phyloP scores from a whole-genome alignment of 2,797 vertebrate species.

The Amniataba percoides region DNA sequence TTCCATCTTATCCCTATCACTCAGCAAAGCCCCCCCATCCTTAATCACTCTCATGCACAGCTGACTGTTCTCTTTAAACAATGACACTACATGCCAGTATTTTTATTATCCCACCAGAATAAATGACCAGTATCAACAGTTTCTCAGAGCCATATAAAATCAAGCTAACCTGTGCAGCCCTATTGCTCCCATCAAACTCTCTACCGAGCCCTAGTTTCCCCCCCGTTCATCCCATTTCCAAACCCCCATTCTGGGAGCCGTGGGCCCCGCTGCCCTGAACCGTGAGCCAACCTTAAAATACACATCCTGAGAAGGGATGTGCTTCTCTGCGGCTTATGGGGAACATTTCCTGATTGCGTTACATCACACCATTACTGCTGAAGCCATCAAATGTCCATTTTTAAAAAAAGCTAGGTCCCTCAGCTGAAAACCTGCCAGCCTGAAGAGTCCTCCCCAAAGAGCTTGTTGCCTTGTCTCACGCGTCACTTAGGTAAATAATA shows the following conservation, averaged over 20 bases:
- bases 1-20: slow-evolving; percentile 17
- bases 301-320: slow-evolving; percentile 68
- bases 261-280: slow-evolving; percentile 44
- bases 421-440: slow-evolving; percentile 44
- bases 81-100: neutral
- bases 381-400: slow-evolving; percentile 54
- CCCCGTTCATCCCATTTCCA: slow-evolving; percentile 62
- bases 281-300: slow-evolving; percentile 77
- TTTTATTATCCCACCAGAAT: slow-evolving; percentile 37
- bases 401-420: slow-evolving; percentile 23
- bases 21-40: slow-evolving; percentile 27
- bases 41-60: slow-evolving; percentile 19
- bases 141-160: slow-evolving; percentile 42
- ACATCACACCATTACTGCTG: slow-evolving; percentile 55
- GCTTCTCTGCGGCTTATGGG: slow-evolving; percentile 57
- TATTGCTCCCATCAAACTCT: neutral
- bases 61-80: neutral
- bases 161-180: slow-evolving; percentile 7
- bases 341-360: slow-evolving; percentile 72
- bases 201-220: neutral
- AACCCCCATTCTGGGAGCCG: slow-evolving; percentile 47
- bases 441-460: slow-evolving; percentile 17
- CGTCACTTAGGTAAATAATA: slow-evolving; percentile 54
- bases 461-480: slow-evolving; percentile 32
- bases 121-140: slow-evolving; percentile 55